Evolutionary conservation across 2,888 invertebrate genomes (phyloP).

Genomic region (Neuroscelio doddi): DNA sequence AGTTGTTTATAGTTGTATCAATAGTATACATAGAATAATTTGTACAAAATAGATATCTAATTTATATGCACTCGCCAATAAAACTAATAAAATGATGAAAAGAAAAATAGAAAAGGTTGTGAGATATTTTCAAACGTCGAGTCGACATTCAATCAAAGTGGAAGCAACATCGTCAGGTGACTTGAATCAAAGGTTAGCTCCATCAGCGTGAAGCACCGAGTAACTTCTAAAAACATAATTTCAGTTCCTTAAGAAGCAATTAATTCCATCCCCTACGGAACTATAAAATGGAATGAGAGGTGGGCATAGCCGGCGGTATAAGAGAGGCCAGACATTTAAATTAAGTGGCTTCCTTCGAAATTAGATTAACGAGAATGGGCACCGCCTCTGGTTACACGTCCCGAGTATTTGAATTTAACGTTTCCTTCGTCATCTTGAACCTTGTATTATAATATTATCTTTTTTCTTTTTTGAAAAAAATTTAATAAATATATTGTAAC

Average conservation of each 20-base stretch:
- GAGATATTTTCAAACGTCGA: slow-evolving; percentile 22
- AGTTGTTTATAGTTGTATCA: too few species aligned
- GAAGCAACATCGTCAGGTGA: slow-evolving; percentile 30
- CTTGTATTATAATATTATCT: slow-evolving; percentile 16
- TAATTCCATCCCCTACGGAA: slow-evolving; percentile 62
- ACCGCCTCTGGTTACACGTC: slow-evolving; percentile 29
- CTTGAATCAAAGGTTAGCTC: slow-evolving; percentile 34
- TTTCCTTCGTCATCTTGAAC: slow-evolving; percentile 30
- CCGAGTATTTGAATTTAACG: slow-evolving; percentile 26
- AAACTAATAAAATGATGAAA: too few species aligned
- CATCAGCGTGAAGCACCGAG: slow-evolving; percentile 34
- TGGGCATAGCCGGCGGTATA: slow-evolving; percentile 34
- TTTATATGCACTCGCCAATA: too few species aligned
- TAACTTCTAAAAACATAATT: slow-evolving; percentile 65
- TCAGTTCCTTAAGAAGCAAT: slow-evolving; percentile 68
- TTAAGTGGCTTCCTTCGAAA: slow-evolving; percentile 67
- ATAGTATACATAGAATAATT: too few species aligned
- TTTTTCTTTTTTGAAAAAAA: too few species aligned
- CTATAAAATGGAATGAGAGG: slow-evolving; percentile 45
- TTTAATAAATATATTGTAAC: too few species aligned
- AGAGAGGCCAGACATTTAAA: slow-evolving; percentile 60
- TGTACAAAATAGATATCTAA: too few species aligned
- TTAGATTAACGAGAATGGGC: slow-evolving; percentile 61
- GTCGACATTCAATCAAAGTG: slow-evolving; percentile 31
- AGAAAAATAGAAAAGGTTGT: too few species aligned